Percentiles rank a stretch among this genome's conserved stretches.
Evolutionary conservation across 1,140 invertebrate species (phyloP).

Genomic region (Chelonus insularis): DNA sequence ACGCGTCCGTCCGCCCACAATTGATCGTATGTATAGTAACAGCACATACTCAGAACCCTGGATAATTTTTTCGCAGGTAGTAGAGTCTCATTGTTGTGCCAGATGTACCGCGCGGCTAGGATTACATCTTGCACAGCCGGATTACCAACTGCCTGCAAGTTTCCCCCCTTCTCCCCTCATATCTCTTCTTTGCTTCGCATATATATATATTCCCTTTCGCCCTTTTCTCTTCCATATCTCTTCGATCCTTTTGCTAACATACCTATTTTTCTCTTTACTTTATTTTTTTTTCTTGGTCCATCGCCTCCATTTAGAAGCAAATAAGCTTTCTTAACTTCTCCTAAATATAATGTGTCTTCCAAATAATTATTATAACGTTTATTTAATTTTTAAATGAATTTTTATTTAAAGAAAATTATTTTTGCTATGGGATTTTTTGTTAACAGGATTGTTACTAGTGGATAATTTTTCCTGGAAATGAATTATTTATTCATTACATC

Average conservation of each 20-base stretch:
- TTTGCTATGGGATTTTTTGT: too few relatives aligned
- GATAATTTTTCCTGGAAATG: too few relatives aligned
- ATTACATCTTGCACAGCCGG: slow-evolving; percentile 30
- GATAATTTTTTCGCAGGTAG: slow-evolving; percentile 31
- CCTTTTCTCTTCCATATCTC: neutral
- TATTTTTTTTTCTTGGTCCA: slow-evolving; percentile 24
- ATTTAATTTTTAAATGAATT: too few relatives aligned
- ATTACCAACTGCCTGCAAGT: slow-evolving; percentile 24
- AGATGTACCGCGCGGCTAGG: slow-evolving; percentile 28
- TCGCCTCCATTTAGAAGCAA: slow-evolving; percentile 12
- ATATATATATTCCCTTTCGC: slow-evolving; percentile 2
- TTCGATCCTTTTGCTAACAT: slow-evolving; percentile 19
- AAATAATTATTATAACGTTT: too few relatives aligned
- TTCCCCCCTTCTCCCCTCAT: slow-evolving; percentile 10
- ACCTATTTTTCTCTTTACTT: neutral
- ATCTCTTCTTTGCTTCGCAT: neutral
- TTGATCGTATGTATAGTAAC: slow-evolving; percentile 17
- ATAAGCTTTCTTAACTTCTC: slow-evolving; percentile 8
- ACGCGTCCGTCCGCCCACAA: slow-evolving; percentile 22
- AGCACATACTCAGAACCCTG: slow-evolving; percentile 7
- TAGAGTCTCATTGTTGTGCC: slow-evolving; percentile 30
- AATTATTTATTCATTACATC: too few relatives aligned
- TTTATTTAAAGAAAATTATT: too few relatives aligned
- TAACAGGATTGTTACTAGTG: too few relatives aligned
- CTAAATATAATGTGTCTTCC: neutral